phyloP scores from a whole-genome alignment of 2,888 invertebrate genomes.

The Nymphalis c-album region DNA sequence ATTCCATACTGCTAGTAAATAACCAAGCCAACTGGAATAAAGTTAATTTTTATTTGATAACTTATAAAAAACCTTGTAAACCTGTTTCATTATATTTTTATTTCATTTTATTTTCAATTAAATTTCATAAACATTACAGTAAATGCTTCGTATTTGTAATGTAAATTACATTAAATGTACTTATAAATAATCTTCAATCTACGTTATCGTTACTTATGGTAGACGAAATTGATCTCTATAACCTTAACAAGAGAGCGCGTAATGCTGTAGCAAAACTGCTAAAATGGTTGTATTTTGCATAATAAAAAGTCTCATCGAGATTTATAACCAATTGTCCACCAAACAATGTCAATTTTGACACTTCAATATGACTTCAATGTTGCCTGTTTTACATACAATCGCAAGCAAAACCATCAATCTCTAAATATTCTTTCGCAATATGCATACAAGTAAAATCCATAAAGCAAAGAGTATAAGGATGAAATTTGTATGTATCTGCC shows the following conservation, averaged over 20 bases:
- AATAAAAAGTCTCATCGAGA: slow-evolving; percentile 27
- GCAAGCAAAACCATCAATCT: slow-evolving; percentile 28
- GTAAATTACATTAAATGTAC: no score
- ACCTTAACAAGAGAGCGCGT: background rate
- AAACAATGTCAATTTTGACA: slow-evolving; percentile 37
- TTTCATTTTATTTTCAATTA: no score
- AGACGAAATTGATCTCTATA: background rate
- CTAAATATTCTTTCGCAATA: background rate
- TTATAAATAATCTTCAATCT: no score
- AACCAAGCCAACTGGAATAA: no score
- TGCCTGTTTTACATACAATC: slow-evolving; percentile 38
- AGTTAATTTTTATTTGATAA: no score
- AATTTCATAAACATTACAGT: no score
- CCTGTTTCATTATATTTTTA: no score
- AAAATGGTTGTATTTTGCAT: slow-evolving; percentile 7
- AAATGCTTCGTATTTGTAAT: no score
- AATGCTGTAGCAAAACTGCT: background rate
- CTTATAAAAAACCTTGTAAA: no score
- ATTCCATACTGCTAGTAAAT: no score
- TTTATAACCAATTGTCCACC: slow-evolving; percentile 37
- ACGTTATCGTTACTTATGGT: background rate
- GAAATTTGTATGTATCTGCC: background rate
- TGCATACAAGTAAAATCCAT: background rate
- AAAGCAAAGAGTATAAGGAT: background rate
- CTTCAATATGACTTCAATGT: slow-evolving; percentile 34